Evolutionary conservation across 2,113 vertebrate species (phyloP).

Genomic region (Garra rufa): DNA sequence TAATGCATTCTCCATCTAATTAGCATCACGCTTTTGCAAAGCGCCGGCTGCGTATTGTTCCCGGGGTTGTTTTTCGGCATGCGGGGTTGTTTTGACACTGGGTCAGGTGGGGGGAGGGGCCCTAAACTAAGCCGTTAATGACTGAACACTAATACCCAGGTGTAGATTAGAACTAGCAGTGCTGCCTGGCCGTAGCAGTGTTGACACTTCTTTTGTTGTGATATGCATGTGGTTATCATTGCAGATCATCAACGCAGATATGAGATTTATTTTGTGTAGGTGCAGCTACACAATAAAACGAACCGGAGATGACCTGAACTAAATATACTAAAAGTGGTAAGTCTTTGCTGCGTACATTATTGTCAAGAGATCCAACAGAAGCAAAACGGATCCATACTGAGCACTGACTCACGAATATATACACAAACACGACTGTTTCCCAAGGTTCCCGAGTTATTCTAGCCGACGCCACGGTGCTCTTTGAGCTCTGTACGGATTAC

Average conservation of each 20-base stretch:
- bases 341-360: background rate
- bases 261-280: background rate
- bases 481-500: constrained; percentile 68
- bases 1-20: constrained; percentile 38
- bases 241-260: background rate
- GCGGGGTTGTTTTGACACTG: constrained; percentile 8
- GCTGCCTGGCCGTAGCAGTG: background rate
- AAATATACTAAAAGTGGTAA: background rate
- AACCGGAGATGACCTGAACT: background rate
- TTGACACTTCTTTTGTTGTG: constrained; percentile 5
- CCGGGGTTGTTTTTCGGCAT: constrained; percentile 27
- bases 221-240: background rate
- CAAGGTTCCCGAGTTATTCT: constrained; percentile 34
- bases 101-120: constrained; percentile 42
- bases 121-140: constrained; percentile 39
- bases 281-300: background rate
- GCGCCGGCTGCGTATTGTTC: constrained; percentile 32
- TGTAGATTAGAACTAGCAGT: constrained; percentile 29
- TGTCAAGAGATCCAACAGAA: constrained; percentile 14
- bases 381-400: background rate
- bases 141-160: constrained; percentile 31
- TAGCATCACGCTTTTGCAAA: constrained; percentile 18
- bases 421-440: constrained; percentile 23
- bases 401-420: constrained; percentile 23
- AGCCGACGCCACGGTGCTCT: constrained; percentile 28